A percentile compares a stretch with the other conserved stretches of the same genome.
Conservation (phyloP, 2,113 vertebrate genomes). For the Carettochelys insculpta region DNA sequence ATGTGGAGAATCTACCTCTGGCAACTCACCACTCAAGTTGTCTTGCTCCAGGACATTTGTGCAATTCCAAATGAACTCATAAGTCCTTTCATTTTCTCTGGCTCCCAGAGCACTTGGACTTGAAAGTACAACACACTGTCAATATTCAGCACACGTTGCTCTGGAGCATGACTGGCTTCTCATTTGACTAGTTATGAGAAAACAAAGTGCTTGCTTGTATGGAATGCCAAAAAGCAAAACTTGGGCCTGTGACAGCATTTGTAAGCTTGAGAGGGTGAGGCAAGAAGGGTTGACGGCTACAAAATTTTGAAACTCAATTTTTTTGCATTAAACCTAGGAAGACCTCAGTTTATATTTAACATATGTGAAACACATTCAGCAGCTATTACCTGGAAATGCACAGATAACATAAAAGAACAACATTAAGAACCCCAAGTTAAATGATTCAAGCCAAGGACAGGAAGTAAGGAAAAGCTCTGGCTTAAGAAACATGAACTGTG, state of each 20-base stretch:
- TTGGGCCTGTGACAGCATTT: not conserved
- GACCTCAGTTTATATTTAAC: not conserved
- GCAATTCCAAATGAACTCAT: not conserved
- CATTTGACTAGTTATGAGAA: not conserved
- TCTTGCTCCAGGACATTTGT: not conserved
- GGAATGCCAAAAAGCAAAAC: not conserved
- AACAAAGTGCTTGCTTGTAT: not conserved
- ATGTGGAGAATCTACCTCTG: not conserved
- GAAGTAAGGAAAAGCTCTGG: not conserved
- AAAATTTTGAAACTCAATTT: not conserved
- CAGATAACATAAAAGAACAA: not conserved
- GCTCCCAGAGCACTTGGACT: not conserved
- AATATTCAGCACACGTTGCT: not conserved
- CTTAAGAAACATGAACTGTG: not conserved
- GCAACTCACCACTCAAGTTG: not conserved
- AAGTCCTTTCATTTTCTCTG: not conserved
- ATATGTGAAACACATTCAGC: no score
- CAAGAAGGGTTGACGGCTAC: not conserved
- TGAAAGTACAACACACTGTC: not conserved
- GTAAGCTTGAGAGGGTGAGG: not conserved
- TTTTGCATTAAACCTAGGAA: not conserved
- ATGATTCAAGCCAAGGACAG: not conserved
- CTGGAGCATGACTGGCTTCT: not conserved
- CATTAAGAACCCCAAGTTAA: not conserved
- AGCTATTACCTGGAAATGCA: not conserved